phyloP scores from a whole-genome alignment of 2,113 vertebrate genomes.

The Corythoichthys haematopterus region DNA sequence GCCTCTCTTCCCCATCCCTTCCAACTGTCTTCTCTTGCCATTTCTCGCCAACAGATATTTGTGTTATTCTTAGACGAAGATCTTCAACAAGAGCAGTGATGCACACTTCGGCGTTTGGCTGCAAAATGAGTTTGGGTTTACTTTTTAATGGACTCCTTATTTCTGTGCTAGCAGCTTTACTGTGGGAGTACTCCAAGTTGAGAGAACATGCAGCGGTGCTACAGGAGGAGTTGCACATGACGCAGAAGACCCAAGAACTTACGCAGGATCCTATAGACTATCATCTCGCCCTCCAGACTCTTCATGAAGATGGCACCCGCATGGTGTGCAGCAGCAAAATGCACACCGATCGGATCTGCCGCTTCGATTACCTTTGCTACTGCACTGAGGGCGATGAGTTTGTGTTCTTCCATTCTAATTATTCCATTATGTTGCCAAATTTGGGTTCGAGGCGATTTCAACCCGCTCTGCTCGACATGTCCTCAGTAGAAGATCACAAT shows the following conservation, averaged over 20 bases:
- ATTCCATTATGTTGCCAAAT: conserved; percentile 90
- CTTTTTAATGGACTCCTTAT: conserved; percentile 90
- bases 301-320: conserved; percentile 85
- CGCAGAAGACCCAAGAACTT: conserved; percentile 75
- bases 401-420: conserved; percentile 92
- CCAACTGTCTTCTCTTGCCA: conserved; percentile 1
- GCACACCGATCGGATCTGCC: conserved; percentile 94
- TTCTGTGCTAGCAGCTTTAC: conserved; percentile 84
- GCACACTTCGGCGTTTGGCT: conserved; percentile 63
- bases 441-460: conserved; percentile 92
- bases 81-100: conserved; percentile 54
- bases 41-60: conserved; percentile 39
- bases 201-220: conserved; percentile 80
- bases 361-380: conserved; percentile 95
- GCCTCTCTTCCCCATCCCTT: conserved; percentile 2
- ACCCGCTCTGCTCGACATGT: conserved; percentile 90
- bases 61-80: conserved; percentile 27
- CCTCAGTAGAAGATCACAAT: conserved; percentile 96
- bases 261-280: conserved; percentile 82
- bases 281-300: conserved; percentile 80
- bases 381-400: conserved; percentile 90
- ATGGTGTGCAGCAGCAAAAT: conserved; percentile 97
- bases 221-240: conserved; percentile 84
- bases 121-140: conserved; percentile 87
- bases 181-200: conserved; percentile 90